Conservation (phyloP, 2,888 invertebrate genomes). For the Osmoderma eremita region DNA sequence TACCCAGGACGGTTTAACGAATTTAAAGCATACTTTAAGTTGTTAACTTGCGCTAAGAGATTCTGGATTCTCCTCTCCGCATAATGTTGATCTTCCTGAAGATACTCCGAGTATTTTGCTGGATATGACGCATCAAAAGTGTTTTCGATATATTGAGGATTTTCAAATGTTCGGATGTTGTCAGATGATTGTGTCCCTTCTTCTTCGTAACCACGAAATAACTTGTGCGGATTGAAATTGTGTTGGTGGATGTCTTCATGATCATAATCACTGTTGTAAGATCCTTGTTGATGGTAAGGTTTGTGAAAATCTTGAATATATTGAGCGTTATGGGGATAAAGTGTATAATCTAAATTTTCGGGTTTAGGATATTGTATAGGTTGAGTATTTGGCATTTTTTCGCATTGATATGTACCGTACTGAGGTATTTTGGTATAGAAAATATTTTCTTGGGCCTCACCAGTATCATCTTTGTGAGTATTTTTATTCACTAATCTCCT, state of each 20-base stretch:
- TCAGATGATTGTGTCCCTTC: not conserved
- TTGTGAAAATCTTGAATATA: conserved; percentile 8
- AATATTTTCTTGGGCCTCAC: not conserved
- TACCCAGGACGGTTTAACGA: conserved; percentile 55
- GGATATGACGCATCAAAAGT: conserved; percentile 18
- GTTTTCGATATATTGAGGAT: conserved; percentile 3
- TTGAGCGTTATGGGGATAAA: not conserved
- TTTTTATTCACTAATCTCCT: not conserved
- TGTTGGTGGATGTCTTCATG: conserved; percentile 2
- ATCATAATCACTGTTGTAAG: not conserved
- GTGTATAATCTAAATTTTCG: not conserved
- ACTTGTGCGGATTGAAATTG: conserved; percentile 4
- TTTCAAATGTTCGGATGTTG: not conserved
- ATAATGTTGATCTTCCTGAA: conserved; percentile 43
- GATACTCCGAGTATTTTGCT: conserved; percentile 20
- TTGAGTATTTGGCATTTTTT: conserved; percentile 3
- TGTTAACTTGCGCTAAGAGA: conserved; percentile 56
- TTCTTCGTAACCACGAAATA: conserved; percentile 18
- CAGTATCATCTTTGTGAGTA: not conserved
- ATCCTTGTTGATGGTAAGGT: not conserved
- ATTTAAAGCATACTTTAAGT: conserved; percentile 56
- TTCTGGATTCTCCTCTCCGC: conserved; percentile 51
- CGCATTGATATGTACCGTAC: conserved; percentile 10
- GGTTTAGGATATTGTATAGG: not conserved
- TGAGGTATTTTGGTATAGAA: not conserved